A percentile compares a stretch with the other conserved stretches of the same genome.
These are phyloP conservation scores for Troilus luridus DNA, from an alignment of 2,888 invertebrate genomes.

Conservation along the genomic window DNA sequence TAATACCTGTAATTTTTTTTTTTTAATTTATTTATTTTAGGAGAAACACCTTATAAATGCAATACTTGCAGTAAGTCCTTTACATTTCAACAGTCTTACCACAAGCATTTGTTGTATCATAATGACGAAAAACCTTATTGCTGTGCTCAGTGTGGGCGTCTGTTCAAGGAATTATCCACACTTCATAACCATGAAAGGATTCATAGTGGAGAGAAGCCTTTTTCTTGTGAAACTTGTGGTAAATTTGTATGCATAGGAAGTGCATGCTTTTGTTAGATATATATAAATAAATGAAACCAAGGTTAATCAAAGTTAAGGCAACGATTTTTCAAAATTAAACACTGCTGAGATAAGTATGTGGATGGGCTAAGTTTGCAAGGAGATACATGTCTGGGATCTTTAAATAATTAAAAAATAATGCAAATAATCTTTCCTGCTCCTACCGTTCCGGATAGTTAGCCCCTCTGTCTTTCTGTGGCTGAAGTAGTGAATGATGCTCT, in stretches of 20 bases:
- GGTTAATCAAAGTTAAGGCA: too few relatives aligned
- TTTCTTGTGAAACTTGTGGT: conserved; percentile 91
- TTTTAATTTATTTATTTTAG: conserved; percentile 71
- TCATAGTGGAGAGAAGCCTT: conserved; percentile 87
- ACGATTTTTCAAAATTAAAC: too few relatives aligned
- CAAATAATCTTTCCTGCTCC: too few relatives aligned
- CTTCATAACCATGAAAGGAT: conserved; percentile 89
- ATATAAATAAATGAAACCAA: background rate
- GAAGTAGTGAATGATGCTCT: too few relatives aligned
- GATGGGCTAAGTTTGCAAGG: too few relatives aligned
- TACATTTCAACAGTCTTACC: conserved; percentile 91
- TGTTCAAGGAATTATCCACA: conserved; percentile 89
- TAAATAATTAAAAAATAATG: too few relatives aligned
- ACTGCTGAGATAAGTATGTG: too few relatives aligned
- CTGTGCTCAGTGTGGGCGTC: conserved; percentile 83
- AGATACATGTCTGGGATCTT: too few relatives aligned
- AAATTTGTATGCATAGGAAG: conserved; percentile 66
- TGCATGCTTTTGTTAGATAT: background rate
- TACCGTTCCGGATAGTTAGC: too few relatives aligned
- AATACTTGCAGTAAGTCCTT: conserved; percentile 86
- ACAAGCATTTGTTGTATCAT: conserved; percentile 89
- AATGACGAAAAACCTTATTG: conserved; percentile 87
- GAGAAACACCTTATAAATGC: conserved; percentile 90
- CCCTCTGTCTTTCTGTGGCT: too few relatives aligned
- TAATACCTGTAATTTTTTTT: background rate